Conservation (phyloP, 2,888 invertebrate genomes). For the Drosophila parthenogenetica region DNA sequence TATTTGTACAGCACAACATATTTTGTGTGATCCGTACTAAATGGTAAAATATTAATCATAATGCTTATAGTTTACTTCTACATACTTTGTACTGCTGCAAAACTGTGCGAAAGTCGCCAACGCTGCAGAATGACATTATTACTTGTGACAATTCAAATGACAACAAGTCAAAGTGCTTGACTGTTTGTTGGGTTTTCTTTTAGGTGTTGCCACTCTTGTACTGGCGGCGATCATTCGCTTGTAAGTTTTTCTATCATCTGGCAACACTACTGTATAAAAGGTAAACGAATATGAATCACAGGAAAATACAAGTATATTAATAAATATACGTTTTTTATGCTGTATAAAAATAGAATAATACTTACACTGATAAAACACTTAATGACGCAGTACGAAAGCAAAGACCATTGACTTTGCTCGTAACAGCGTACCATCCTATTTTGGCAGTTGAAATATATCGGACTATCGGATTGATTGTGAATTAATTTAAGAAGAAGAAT, state of each 20-base stretch:
- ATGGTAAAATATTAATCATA: background rate
- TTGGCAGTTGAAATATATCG: background rate
- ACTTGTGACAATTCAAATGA: slow-evolving; percentile 27
- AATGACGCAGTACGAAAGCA: too few relatives aligned
- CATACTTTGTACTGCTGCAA: slow-evolving; percentile 56
- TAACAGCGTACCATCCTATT: background rate
- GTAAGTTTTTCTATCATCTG: background rate
- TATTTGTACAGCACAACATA: slow-evolving; percentile 55
- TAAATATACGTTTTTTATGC: too few relatives aligned
- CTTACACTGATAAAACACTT: too few relatives aligned
- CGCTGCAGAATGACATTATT: slow-evolving; percentile 50
- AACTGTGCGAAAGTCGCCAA: slow-evolving; percentile 52
- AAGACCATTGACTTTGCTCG: too few relatives aligned
- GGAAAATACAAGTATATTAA: too few relatives aligned
- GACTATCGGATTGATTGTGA: too few relatives aligned
- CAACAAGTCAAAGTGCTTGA: background rate
- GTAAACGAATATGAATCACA: background rate
- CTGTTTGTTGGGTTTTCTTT: background rate
- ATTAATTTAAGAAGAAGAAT: too few relatives aligned
- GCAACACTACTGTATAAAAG: background rate
- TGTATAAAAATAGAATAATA: too few relatives aligned
- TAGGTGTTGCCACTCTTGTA: slow-evolving; percentile 26
- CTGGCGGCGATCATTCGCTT: background rate
- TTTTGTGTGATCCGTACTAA: slow-evolving; percentile 42
- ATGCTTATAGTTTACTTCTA: accelerated